A percentile compares a stretch with the other conserved stretches of the same genome.
Conservation (phyloP, 2,113 vertebrate species). For the Pterocles gutturalis region DNA sequence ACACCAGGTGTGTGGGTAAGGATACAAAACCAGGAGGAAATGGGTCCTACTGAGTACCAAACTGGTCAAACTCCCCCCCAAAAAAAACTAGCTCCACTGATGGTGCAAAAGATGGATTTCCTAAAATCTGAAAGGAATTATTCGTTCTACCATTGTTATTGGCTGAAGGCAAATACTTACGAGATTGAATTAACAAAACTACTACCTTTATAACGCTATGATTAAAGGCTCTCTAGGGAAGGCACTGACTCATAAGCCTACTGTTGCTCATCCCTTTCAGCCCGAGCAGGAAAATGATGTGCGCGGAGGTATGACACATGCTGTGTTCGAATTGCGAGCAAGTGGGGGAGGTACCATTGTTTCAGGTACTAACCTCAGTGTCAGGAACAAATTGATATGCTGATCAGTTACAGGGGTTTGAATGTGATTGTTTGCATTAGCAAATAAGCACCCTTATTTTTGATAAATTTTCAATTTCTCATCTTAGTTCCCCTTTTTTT, state of each 20-base stretch:
- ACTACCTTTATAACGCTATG: not conserved
- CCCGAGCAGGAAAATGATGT: fast-evolving
- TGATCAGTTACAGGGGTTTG: not conserved
- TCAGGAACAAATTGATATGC: not conserved
- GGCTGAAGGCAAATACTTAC: not conserved
- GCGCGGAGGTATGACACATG: not conserved
- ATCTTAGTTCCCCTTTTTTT: not conserved
- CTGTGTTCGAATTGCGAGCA: not conserved
- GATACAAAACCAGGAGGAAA: not conserved
- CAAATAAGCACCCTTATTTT: not conserved
- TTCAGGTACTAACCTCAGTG: not conserved
- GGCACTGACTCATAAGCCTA: not conserved
- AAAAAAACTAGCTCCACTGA: not conserved
- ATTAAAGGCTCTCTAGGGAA: not conserved
- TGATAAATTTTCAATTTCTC: not conserved
- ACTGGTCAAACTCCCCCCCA: not conserved
- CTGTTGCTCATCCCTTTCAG: slow-evolving; percentile 14
- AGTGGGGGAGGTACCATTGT: slow-evolving; percentile 3
- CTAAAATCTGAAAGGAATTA: not conserved
- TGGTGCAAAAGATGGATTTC: not conserved
- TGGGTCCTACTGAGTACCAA: not conserved
- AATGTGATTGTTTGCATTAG: not conserved
- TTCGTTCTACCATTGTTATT: not conserved
- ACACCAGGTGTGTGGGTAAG: fast-evolving
- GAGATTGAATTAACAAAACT: not conserved